Percentiles rank a stretch among this genome's conserved stretches.
Evolutionary conservation across 2,888 invertebrate species (phyloP).

Genomic region (Dynastes tityus): DNA sequence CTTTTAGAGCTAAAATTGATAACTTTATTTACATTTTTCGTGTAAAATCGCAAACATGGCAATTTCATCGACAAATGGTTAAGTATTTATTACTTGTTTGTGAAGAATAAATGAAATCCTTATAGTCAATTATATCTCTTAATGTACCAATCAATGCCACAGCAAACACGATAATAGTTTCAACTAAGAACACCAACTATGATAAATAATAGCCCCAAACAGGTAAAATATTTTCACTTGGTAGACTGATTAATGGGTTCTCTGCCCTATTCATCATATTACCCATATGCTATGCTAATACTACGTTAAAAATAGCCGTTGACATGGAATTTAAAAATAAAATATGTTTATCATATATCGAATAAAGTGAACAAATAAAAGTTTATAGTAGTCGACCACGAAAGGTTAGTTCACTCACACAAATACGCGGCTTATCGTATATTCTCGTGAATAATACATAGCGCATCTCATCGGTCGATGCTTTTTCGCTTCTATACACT

Average conservation of each 20-base stretch:
- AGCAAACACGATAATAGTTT: neutral
- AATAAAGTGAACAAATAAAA: conserved; percentile 21
- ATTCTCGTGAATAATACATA: conserved; percentile 37
- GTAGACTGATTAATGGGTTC: conserved; percentile 11
- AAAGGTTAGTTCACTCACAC: conserved; percentile 33
- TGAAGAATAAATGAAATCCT: neutral
- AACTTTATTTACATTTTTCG: too few relatives aligned
- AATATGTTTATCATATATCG: conserved; percentile 21
- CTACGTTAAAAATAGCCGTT: neutral
- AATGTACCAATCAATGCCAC: neutral
- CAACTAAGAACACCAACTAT: neutral
- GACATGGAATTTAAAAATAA: conserved; percentile 22
- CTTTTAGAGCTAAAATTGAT: too few relatives aligned
- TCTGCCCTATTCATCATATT: neutral
- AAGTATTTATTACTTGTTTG: too few relatives aligned
- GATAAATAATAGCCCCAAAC: neutral
- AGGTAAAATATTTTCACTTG: conserved; percentile 11
- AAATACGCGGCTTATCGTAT: conserved; percentile 15
- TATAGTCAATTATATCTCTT: neutral
- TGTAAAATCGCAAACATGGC: too few relatives aligned
- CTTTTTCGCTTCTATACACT: conserved; percentile 19
- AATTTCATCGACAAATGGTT: too few relatives aligned
- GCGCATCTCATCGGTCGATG: conserved; percentile 24
- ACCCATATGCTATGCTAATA: conserved; percentile 5
- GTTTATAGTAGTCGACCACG: conserved; percentile 8